Percentiles rank a stretch among this genome's conserved stretches.
Conservation (phyloP, 2,113 vertebrate species). For the Solea senegalensis region DNA sequence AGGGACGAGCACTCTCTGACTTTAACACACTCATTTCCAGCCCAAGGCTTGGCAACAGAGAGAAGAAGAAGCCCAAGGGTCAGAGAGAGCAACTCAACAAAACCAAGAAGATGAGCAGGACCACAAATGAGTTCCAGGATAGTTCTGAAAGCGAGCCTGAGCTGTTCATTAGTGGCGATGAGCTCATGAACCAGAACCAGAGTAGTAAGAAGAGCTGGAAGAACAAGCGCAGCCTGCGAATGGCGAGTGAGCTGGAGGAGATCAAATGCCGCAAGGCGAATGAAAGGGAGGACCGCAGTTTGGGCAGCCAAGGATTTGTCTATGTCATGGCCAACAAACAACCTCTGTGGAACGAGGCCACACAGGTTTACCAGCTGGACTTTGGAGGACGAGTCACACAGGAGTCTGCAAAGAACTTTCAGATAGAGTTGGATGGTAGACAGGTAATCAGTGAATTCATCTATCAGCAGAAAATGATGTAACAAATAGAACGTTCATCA, state of each 20-base stretch:
- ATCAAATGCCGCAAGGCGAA: constrained; percentile 95
- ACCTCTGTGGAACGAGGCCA: constrained; percentile 97
- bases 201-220: constrained; percentile 98
- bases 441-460: constrained; percentile 82
- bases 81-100: constrained; percentile 93
- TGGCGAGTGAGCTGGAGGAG: constrained; percentile 93
- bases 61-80: constrained; percentile 97
- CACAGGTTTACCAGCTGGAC: constrained; percentile 98
- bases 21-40: constrained; percentile 97
- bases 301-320: constrained; percentile 97
- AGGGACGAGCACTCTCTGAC: constrained; percentile 89
- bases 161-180: constrained; percentile 95
- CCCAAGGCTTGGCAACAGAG: constrained; percentile 91
- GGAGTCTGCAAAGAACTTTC: constrained; percentile 99
- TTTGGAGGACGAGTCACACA: constrained; percentile 98
- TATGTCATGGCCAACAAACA: constrained; percentile 99
- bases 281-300: constrained; percentile 93
- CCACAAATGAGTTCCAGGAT: constrained; percentile 95
- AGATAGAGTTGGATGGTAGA: constrained; percentile 97
- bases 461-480: neutral
- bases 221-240: constrained; percentile 91
- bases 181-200: constrained; percentile 99
- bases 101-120: constrained; percentile 94
- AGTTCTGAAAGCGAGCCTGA: constrained; percentile 98
- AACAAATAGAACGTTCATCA: no score